These are phyloP conservation scores for Tanaodytes sp. DNA, from an alignment of 2,888 invertebrate species.

Conservation along the genomic window DNA sequence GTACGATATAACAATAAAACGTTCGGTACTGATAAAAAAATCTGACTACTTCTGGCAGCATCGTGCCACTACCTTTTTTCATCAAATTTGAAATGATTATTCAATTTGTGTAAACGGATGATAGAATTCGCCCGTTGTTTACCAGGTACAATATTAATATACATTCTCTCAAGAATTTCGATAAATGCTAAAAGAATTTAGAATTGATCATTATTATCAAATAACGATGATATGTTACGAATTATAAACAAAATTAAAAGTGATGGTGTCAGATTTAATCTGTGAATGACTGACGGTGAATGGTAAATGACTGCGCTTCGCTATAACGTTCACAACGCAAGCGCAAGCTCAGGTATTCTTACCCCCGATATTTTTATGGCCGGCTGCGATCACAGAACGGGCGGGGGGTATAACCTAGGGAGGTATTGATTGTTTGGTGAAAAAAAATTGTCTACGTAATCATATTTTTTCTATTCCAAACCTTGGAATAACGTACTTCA, in stretches of 20 bases:
- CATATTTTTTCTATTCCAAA: too few species aligned
- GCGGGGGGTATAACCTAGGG: slow-evolving; percentile 41
- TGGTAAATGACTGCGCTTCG: slow-evolving; percentile 12
- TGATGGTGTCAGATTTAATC: slow-evolving; percentile 1
- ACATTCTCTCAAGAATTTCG: too few species aligned
- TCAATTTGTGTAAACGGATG: slow-evolving; percentile 19
- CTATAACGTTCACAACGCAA: slow-evolving; percentile 34
- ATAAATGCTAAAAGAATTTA: too few species aligned
- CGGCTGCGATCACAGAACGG: slow-evolving; percentile 15
- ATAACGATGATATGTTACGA: too few species aligned
- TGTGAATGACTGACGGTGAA: slow-evolving; percentile 27
- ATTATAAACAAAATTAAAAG: too few species aligned
- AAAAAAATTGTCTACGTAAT: background rate
- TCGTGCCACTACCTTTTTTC: slow-evolving; percentile 57
- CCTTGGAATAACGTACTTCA: too few species aligned
- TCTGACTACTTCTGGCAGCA: slow-evolving; percentile 76
- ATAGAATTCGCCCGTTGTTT: slow-evolving; percentile 25
- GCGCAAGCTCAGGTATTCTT: slow-evolving; percentile 20
- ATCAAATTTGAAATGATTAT: slow-evolving; percentile 26
- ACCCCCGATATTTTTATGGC: slow-evolving; percentile 7
- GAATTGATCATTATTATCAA: too few species aligned
- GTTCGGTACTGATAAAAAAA: slow-evolving; percentile 83
- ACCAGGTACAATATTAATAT: slow-evolving; percentile 38
- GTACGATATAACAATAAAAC: slow-evolving; percentile 85
- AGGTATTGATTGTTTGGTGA: slow-evolving; percentile 39